Evolutionary conservation across 2,888 invertebrate species (phyloP), one percentile per base, ranked within the genome.

Genomic region (Chouioia cunea): DNA sequence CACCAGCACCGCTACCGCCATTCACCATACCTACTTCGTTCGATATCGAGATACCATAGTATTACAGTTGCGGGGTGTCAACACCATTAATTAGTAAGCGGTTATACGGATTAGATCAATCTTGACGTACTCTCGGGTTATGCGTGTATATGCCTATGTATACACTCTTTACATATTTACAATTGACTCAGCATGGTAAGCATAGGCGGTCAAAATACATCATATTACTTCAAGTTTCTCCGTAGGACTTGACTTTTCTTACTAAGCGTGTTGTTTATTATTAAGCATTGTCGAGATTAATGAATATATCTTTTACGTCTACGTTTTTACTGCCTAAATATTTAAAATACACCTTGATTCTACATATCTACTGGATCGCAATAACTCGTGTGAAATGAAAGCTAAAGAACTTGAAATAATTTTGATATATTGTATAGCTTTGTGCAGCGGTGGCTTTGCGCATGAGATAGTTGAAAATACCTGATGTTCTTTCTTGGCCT

Each of bases 1-100:
- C 83, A 78, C 83, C 83, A 80, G 81, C 82, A 81, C 83, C 82
- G 83, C 84, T 83, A 79, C 84, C 84, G 79, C 82, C 82, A 81
- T 81, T 82, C 73, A 67, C 54, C 47, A 82, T 77, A 82, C 83
- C 83, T 84, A 78, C 72, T 78, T 76, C 14, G 75, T 79, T 77
- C 74, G 79, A 78, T 76, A 80, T 72, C 76, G 81, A 80, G 77
- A 36, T 36, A 36, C 36, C 79, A 74, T 79, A 77, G 46, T 66
- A 65, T 67, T 60, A 58, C 16, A 36, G 58, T 59, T 36, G 6
- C 50, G 18, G 50, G 54, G 56, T 15, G 47, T 53, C 44, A 50
- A 63, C n/a, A 63, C 23, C 14, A 54, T 36, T 10, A 15, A 48
- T 57, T 57, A 65, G 48, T 46, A 56, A 56, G 56, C 53, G 16